Base-by-base conservation (phyloP, 92 coral and sea anemone species). In the Phenganax marumi region DNA sequence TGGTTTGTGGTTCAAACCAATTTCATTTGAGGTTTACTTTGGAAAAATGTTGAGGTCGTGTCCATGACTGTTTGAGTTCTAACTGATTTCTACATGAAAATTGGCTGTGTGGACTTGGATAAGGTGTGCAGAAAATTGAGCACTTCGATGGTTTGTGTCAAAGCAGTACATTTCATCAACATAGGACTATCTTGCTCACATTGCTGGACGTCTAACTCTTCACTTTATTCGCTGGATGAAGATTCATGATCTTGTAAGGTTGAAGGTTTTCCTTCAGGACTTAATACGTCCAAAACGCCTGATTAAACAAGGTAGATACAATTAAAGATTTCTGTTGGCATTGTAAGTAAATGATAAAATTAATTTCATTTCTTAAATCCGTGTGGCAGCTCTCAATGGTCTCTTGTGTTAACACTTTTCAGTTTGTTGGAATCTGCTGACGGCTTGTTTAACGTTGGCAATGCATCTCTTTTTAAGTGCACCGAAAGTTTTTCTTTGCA, bases 171-270 rank as follows among this genome's bases (percentile, higher is more conserved):
- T 55, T 12, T 55, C 61, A 55, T 55, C 2, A 8, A 55, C 18
- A 55, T 55, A 12, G 61, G 61, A n/a, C 16, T n/a, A 55, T 55
- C 61, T 55, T 55, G 8, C 7, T 55, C 61, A 55, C 61, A n/a
- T 55, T 55, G 61, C 61, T 55, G 61, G 61, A 55, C 3, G 61
- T 55, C 61, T 55, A 55, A 55, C 18, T 55, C 61, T 55, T 55
- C 61, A 55, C 61, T 55, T 55, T 55, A 8, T 55, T 55, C 61
- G 8, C 7, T 8, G 8, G 61, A 55, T 8, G 61, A 12, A 55
- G 61, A 55, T n/a, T 12, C 61, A 3, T 55, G 61, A 12, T 55
- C 61, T n/a, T 55, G 2, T 55, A 8, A 55, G 61, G 61, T 55
- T 55, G 61, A 55, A 55, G 61, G 61, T 8, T 55, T 3, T 55